These are phyloP conservation scores for Sterrhoptilus dennistouni DNA, from an alignment of 2,113 vertebrate species.

Conservation along the genomic window DNA sequence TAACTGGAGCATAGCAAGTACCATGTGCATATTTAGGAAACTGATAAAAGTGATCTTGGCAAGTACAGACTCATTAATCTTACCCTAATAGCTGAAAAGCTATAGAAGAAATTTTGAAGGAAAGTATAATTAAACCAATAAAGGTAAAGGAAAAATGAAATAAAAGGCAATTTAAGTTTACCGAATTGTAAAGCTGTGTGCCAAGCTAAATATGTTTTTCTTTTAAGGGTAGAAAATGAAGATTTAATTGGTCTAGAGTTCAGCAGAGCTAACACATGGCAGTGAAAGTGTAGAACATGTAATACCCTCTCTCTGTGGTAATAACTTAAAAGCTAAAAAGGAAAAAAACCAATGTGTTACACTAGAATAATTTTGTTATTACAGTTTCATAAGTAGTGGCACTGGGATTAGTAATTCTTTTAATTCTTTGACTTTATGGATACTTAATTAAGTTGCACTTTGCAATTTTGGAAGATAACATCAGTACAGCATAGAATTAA, in stretches of 20 bases:
- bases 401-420: not conserved
- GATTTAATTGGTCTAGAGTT: not conserved
- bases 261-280: not conserved
- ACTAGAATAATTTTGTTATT: not conserved
- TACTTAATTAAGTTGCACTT: not conserved
- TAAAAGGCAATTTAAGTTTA: not conserved
- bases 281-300: not conserved
- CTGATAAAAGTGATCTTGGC: not conserved
- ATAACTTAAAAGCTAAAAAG: not conserved
- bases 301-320: not conserved
- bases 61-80: slow-evolving; percentile 1
- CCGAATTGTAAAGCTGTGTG: not conserved
- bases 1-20: not conserved
- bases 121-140: not conserved
- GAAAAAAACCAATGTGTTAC: not conserved
- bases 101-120: not conserved
- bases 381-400: not conserved
- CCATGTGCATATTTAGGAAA: not conserved
- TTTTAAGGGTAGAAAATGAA: not conserved
- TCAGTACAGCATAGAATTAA: not conserved
- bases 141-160: slow-evolving; percentile 2
- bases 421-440: not conserved
- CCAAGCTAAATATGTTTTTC: not conserved
- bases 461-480: not conserved
- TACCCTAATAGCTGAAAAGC: not conserved